These are phyloP conservation scores for Drosophila hawaiiensis DNA, from an alignment of 2,888 invertebrate species.

Conservation along the genomic window DNA sequence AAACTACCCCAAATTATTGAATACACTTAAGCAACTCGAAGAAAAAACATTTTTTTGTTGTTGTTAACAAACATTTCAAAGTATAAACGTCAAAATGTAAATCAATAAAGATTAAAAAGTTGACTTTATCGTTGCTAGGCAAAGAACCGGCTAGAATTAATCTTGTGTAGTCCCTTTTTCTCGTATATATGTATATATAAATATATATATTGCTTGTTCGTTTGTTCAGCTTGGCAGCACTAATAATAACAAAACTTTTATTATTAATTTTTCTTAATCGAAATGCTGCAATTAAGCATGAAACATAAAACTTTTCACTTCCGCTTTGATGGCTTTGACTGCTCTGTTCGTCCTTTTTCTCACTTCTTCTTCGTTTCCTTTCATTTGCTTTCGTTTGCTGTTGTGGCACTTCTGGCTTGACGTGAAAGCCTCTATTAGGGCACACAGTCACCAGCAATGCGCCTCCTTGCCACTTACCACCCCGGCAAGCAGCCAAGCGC, in stretches of 20 bases:
- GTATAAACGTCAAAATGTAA: not conserved
- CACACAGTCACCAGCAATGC: not conserved
- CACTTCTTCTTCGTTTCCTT: conserved; percentile 10
- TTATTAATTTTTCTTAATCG: conserved; percentile 80
- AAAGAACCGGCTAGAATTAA: conserved; percentile 25
- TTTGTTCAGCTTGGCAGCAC: conserved; percentile 34
- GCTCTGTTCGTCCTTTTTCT: conserved; percentile 10
- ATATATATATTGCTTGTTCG: conserved; percentile 32
- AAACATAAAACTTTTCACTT: conserved; percentile 64
- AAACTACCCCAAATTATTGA: not conserved
- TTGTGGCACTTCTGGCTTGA: conserved; percentile 42
- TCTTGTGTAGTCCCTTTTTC: conserved; percentile 38
- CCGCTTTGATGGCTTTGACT: conserved; percentile 33
- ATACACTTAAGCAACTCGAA: not conserved
- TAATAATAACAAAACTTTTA: conserved; percentile 75
- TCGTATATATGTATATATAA: not conserved
- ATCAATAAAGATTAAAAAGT: conserved; percentile 20
- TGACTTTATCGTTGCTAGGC: conserved; percentile 2
- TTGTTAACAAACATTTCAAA: not conserved
- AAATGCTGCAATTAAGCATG: conserved; percentile 76
- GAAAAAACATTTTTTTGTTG: not conserved
- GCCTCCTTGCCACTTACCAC: not conserved
- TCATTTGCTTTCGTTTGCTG: conserved; percentile 19
- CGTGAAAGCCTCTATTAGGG: conserved; percentile 30
- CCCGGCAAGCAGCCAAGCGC: not conserved